Evolutionary conservation across 1,140 invertebrate genomes (phyloP), one percentile per base, ranked within the genome.

Genomic region (Nasonia giraulti): DNA sequence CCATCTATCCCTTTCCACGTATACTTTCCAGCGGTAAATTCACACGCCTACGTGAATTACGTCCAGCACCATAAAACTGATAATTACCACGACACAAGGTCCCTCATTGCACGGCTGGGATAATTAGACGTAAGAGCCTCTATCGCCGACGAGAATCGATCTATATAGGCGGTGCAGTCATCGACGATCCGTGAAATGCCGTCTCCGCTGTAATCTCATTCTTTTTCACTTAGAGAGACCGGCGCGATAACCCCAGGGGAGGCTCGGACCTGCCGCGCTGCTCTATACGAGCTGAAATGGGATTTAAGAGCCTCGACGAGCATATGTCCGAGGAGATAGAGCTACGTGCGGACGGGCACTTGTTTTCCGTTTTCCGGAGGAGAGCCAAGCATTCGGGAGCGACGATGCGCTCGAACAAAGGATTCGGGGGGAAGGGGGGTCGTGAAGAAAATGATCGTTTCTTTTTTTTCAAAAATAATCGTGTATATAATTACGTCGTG

Each of bases 121-220:
- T 74, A 55, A 82, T 73, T 55, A 71, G 37, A 44, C 50, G 62
- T 69, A 68, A 62, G 71, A 11, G 33, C 17, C n/a, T 11, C 7
- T 11, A 44, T 44, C 11, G 66, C n/a, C 68, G 68, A 71, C 10
- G 11, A 66, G n/a, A 78, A 78, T 69, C 66, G 74, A 82, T 81
- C 37, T 62, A 7, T n/a, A 62, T 20, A 73, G 12, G 37, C 33
- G 27, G 33, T 27, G 27, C n/a, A 62, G 33, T 31, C 50, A 14
- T 6, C 86, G 87, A 78, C 87, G 91, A 90, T 85, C 89, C 91
- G 90, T 91, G 89, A 91, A 91, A 90, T 91, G 89, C 86, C 89
- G 85, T 87, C 86, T 62, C 17, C 50, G n/a, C 20, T 83, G 47
- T 89, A 89, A 89, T 90, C 87, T 80, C 86, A 88, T 89, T 90